Percentiles rank a stretch among this genome's conserved stretches.
Evolutionary conservation across 2,113 vertebrate genomes (phyloP).

Genomic region (Actenoides hombroni): DNA sequence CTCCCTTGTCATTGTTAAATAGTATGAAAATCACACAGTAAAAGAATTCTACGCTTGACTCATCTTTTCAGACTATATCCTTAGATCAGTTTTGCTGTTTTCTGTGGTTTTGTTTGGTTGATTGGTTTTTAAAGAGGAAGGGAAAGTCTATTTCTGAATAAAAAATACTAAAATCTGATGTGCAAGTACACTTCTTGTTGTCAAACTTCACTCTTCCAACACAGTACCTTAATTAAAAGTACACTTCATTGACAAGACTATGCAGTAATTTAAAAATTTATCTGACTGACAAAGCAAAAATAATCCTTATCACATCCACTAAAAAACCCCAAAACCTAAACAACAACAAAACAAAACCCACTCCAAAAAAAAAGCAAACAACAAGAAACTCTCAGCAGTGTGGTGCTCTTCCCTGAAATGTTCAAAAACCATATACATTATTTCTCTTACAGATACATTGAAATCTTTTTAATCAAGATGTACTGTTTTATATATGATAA

Average conservation of each 20-base stretch:
- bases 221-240: background rate
- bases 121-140: background rate
- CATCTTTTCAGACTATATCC: background rate
- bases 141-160: background rate
- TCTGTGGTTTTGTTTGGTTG: background rate
- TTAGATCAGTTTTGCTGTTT: background rate
- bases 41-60: background rate
- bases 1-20: background rate
- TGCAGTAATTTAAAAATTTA: background rate
- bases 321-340: background rate
- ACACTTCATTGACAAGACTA: background rate
- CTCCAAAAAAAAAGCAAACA: background rate
- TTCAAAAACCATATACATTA: background rate
- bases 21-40: background rate
- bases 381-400: background rate
- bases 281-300: background rate
- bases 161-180: background rate
- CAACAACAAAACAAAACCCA: background rate
- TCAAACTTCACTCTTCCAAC: background rate
- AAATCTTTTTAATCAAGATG: background rate
- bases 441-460: background rate
- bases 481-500: background rate
- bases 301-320: background rate
- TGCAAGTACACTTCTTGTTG: background rate
- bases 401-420: background rate